Base-by-base conservation (phyloP, 1,140 invertebrate species). In the Chelonus insularis region DNA sequence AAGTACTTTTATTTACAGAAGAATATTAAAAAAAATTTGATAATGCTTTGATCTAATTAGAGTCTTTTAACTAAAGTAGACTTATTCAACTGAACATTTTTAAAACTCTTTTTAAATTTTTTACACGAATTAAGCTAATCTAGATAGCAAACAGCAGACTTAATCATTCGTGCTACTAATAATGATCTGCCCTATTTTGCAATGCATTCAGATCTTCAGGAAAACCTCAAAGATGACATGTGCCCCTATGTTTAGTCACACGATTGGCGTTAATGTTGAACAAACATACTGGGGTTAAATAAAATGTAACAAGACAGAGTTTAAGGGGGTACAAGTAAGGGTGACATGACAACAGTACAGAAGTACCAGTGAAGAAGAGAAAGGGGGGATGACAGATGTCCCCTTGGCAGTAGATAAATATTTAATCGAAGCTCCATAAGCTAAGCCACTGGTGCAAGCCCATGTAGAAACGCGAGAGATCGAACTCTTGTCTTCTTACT, bases 221-320 rank as follows among this genome's bases (percentile, higher is more conserved):
- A 29, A 29, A 29, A 29, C 25, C 25, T 7, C 25, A 29, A 29
- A 29, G 3, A 29, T 37, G 29, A 47, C 57, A 52, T 54, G 54
- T 54, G 55, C 21, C 56, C 8, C 7, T 9, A 20, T 58, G 57
- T 57, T 57, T 57, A 52, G 18, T 43, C 52, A 12, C 51, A 11
- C 32, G 55, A 21, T 51, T 59, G 54, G 72, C 67, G 72, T 74
- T 74, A 74, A 74, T 74, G 70, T 73, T 74, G 70, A 73, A 74
- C 67, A 75, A 75, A 75, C 72, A 75, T 45, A 59, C 48, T 57
- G 36, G 55, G 64, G 52, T 65, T 71, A 73, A 75, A 74, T 73
- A 74, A 75, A 75, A 68, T 73, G 68, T 68, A 73, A 72, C 67
- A 68, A 71, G 67, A 59, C 68, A 36, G 37, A 11, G 32, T 29